Evolutionary conservation across 2,797 vertebrate genomes (phyloP).

Genomic region (Eupleurogrammus muticus): DNA sequence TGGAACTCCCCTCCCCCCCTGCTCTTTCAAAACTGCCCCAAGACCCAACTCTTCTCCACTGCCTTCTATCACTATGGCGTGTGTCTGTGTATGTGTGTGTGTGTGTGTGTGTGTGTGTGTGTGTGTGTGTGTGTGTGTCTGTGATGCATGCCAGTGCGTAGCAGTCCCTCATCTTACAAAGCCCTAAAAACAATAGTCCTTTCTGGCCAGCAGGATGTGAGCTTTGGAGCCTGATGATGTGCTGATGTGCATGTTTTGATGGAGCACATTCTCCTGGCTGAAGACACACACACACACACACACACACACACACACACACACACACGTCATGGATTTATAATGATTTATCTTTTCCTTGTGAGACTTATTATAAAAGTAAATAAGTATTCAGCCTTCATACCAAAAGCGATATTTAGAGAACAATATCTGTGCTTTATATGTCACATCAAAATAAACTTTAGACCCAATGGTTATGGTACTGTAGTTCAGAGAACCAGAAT

Average conservation of each 20-base stretch:
- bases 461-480: no score
- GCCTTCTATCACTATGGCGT: background rate
- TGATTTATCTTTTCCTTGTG: no score
- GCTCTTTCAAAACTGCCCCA: no score
- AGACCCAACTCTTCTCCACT: no score
- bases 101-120: background rate
- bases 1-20: no score
- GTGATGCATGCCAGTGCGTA: background rate
- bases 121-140: background rate
- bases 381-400: no score
- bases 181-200: constrained; percentile 45
- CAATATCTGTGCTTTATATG: no score
- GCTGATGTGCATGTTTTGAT: constrained; percentile 63
- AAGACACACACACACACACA: background rate
- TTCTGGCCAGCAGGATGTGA: constrained; percentile 25
- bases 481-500: no score
- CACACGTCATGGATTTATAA: no score
- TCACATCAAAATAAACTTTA: no score
- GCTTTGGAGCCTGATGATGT: constrained; percentile 42
- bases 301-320: constrained; percentile 6
- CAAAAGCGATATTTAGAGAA: no score
- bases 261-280: constrained; percentile 34
- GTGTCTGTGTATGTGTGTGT: background rate
- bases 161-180: constrained; percentile 6
- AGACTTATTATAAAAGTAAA: no score